These are phyloP conservation scores for Petrolisthes manimaculis DNA, from an alignment of 2,888 invertebrate species.

Conservation along the genomic window DNA sequence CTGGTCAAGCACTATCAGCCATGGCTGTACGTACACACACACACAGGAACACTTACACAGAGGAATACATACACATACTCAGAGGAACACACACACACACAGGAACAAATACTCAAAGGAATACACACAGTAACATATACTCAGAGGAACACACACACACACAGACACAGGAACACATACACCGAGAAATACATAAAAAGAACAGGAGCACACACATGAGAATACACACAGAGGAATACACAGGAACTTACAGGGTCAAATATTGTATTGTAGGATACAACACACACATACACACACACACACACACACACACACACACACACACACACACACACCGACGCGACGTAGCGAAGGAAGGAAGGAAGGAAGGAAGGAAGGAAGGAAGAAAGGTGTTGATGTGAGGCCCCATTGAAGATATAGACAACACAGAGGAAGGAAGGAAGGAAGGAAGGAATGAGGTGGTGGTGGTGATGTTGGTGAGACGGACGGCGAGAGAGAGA, in stretches of 20 bases:
- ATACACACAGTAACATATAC: constrained; percentile 26
- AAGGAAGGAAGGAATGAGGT: background rate
- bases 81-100: constrained; percentile 33
- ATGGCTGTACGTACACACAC: constrained; percentile 8
- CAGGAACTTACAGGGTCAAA: background rate
- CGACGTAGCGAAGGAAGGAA: no score
- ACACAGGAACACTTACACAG: constrained; percentile 21
- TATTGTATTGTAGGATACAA: background rate
- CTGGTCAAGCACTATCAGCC: no score
- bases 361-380: no score
- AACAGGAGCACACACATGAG: constrained; percentile 3
- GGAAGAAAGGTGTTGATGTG: background rate
- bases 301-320: no score
- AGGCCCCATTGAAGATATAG: background rate
- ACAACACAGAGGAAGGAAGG: background rate
- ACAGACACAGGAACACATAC: constrained; percentile 41
- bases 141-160: constrained; percentile 38
- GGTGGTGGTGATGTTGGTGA: background rate
- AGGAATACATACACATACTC: constrained; percentile 25
- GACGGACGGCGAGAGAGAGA: constrained; percentile 8
- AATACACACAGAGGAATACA: constrained; percentile 3
- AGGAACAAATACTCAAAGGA: constrained; percentile 25
- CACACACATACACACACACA: no score
- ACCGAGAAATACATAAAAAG: constrained; percentile 32
- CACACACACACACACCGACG: no score